A percentile compares a stretch with the other conserved stretches of the same genome.
These are phyloP conservation scores for Nerophis lumbriciformis DNA, from an alignment of 2,113 vertebrate species.

Conservation along the genomic window DNA sequence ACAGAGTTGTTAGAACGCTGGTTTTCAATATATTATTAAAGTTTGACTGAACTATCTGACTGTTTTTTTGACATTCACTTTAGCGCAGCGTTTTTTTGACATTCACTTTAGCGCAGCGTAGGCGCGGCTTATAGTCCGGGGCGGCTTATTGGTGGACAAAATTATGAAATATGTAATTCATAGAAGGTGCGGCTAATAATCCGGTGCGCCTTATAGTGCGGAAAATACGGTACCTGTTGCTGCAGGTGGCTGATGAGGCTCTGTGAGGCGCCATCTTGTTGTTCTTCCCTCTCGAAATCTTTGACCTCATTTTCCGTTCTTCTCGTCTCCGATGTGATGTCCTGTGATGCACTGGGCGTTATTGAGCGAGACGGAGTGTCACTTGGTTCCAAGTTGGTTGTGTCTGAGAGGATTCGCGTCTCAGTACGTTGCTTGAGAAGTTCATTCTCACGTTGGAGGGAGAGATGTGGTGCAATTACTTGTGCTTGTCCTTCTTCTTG, in stretches of 20 bases:
- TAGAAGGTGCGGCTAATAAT: no score
- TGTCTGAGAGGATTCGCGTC: neutral
- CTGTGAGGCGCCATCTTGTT: conserved; percentile 20
- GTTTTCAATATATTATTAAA: no score
- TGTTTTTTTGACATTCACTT: no score
- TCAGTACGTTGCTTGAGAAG: conserved; percentile 43
- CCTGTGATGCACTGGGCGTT: conserved; percentile 19
- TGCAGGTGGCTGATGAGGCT: conserved; percentile 34
- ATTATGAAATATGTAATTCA: no score
- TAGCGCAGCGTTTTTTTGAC: no score
- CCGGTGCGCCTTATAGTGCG: no score
- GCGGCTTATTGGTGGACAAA: no score
- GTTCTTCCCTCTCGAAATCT: conserved; percentile 19
- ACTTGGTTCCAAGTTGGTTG: neutral
- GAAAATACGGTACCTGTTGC: no score
- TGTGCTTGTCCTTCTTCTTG: conserved; percentile 11
- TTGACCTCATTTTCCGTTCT: conserved; percentile 11
- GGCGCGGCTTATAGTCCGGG: no score
- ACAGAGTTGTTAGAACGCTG: no score
- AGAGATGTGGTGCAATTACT: conserved; percentile 26
- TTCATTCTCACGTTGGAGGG: conserved; percentile 45
- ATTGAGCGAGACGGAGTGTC: neutral
- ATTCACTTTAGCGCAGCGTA: no score
- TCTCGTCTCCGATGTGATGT: conserved; percentile 3
- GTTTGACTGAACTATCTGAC: no score